These are phyloP conservation scores for Psophia crepitans DNA, from an alignment of 2,113 vertebrate genomes.

Conservation along the genomic window DNA sequence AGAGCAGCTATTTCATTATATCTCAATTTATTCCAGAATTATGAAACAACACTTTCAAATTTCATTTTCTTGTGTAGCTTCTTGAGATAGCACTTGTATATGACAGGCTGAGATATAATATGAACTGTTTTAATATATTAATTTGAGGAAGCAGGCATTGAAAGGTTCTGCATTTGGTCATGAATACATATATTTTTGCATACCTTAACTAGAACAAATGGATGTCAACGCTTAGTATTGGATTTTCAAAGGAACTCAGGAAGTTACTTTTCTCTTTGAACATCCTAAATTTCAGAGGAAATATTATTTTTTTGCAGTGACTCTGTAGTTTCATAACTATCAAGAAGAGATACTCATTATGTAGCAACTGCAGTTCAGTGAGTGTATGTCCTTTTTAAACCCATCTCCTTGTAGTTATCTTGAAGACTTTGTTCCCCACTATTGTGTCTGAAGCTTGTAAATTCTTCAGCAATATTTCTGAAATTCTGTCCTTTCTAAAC, in stretches of 20 bases:
- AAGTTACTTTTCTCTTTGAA: slow-evolving; percentile 11
- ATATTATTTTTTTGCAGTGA: background rate
- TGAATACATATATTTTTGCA: background rate
- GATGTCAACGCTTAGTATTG: background rate
- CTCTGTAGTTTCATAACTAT: background rate
- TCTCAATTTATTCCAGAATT: slow-evolving; percentile 1
- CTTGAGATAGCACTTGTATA: background rate
- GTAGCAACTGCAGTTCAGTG: background rate
- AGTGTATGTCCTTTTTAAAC: background rate
- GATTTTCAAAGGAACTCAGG: background rate
- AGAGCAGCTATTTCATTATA: slow-evolving; percentile 4
- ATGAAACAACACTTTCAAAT: background rate
- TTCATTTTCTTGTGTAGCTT: background rate
- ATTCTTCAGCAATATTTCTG: background rate
- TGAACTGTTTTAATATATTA: background rate
- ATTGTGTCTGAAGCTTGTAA: background rate
- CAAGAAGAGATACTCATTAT: background rate
- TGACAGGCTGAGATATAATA: background rate
- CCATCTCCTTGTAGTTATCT: background rate
- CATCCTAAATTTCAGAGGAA: background rate
- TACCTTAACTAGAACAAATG: slow-evolving; percentile 19
- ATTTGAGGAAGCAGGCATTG: background rate
- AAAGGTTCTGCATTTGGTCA: background rate
- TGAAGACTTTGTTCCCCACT: background rate
- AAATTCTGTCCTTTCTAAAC: background rate